Conservation (phyloP, 2,888 invertebrate species). For the Siphonodentalium dalli region DNA sequence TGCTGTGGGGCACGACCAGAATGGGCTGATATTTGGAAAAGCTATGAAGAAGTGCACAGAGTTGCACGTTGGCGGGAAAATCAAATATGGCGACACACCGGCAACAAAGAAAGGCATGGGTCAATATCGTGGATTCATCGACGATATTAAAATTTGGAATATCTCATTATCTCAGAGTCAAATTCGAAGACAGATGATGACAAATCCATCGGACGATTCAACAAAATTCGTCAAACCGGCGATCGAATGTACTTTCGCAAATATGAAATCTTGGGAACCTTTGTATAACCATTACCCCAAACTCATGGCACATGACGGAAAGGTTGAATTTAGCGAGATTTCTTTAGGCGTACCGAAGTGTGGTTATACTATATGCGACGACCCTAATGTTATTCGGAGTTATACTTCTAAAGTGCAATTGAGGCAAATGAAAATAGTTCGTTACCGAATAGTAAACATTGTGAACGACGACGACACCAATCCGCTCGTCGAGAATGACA, state of each 20-base stretch:
- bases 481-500: slow-evolving; percentile 42
- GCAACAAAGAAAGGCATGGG: too few species aligned
- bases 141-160: slow-evolving; percentile 42
- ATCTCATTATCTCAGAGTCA: slow-evolving; percentile 37
- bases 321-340: slow-evolving; percentile 29
- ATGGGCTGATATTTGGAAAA: slow-evolving; percentile 35
- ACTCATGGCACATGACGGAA: slow-evolving; percentile 31
- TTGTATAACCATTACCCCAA: slow-evolving; percentile 16
- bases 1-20: slow-evolving; percentile 33
- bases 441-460: slow-evolving; percentile 51
- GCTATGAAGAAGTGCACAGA: slow-evolving; percentile 34
- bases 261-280: slow-evolving; percentile 34
- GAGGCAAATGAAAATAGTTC: slow-evolving; percentile 37
- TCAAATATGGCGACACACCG: slow-evolving; percentile 14
- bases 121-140: slow-evolving; percentile 46
- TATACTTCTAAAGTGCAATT: slow-evolving; percentile 38
- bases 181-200: slow-evolving; percentile 31
- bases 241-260: slow-evolving; percentile 34
- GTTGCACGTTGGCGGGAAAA: slow-evolving; percentile 44
- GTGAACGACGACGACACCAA: slow-evolving; percentile 47
- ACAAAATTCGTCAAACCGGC: slow-evolving; percentile 10
- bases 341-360: slow-evolving; percentile 47
- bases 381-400: slow-evolving; percentile 47
- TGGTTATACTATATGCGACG: slow-evolving; percentile 57
- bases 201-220: neutral